phyloP scores from a whole-genome alignment of 2,797 vertebrate species.

The Oophaga sylvatica region DNA sequence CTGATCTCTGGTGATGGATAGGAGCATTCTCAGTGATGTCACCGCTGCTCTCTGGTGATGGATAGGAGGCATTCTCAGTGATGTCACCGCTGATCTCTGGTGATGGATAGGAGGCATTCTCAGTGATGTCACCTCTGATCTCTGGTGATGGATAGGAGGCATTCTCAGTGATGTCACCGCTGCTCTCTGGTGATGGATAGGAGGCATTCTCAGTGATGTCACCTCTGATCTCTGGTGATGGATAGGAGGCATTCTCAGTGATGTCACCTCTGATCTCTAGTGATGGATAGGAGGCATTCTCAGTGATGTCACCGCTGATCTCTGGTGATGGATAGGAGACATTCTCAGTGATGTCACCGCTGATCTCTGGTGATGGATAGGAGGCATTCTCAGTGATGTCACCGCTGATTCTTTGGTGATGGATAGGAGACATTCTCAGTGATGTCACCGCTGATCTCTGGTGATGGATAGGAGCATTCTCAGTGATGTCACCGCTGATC shows the following conservation, averaged over 20 bases:
- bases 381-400: no score
- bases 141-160: background rate
- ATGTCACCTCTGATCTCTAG: background rate
- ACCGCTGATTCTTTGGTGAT: background rate
- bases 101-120: background rate
- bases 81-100: background rate
- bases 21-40: no score
- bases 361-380: background rate
- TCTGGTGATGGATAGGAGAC: background rate
- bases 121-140: background rate
- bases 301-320: background rate
- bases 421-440: no score
- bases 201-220: no score
- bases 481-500: background rate
- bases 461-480: background rate
- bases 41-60: background rate
- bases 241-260: no score
- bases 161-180: background rate
- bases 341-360: background rate
- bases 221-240: background rate
- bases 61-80: no score
- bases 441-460: background rate
- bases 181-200: background rate
- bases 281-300: background rate
- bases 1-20: background rate